Base-by-base conservation (phyloP, 2,888 invertebrate genomes). In the Lochmaea capreae region DNA sequence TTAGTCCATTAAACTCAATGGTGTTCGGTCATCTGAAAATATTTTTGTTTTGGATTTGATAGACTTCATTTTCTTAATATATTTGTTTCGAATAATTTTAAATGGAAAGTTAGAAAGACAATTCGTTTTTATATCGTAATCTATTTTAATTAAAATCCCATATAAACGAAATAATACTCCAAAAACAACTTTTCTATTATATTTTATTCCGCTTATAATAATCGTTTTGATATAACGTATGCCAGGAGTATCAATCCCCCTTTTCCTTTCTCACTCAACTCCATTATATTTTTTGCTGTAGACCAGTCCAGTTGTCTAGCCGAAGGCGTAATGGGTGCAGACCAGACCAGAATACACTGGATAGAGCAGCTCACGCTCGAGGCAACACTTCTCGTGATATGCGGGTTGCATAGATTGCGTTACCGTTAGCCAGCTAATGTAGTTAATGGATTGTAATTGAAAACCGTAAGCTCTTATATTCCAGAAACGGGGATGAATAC, bases 271-370 rank as follows among this genome's bases (percentile, higher is more conserved):
- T 58, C 65, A 16, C 62, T 43, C 11, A 42, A 63, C 16, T 63
- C 43, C 43, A 63, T 63, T 43, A 63, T 43, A 16, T 63, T 43
- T 63, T 63, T 63, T 12, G 62, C 46, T 43, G 62, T 16, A 63
- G 62, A 63, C n/a, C 62, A 18, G 71, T 76, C 74, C 77, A 74
- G 71, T 74, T 72, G 74, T 63, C 54, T 59, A 52, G 73, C 75
- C 68, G 54, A 22, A 54, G 62, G 58, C 58, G 49, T 71, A 59
- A 65, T 71, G 70, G 62, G 63, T 63, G 73, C 76, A 68, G 65
- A 63, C 49, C 49, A 26, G 65, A 63, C 71, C 70, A 70, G 69
- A 65, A 65, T 65, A 73, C 66, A 66, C 65, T 59, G 65, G 74
- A 42, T 59, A 71, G 71, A 57, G 67, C 68, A 63, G 33, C 65